A percentile compares a stretch with the other conserved stretches of the same genome.
Conservation (phyloP, 1,140 invertebrate species). For the Fopius arisanus region DNA sequence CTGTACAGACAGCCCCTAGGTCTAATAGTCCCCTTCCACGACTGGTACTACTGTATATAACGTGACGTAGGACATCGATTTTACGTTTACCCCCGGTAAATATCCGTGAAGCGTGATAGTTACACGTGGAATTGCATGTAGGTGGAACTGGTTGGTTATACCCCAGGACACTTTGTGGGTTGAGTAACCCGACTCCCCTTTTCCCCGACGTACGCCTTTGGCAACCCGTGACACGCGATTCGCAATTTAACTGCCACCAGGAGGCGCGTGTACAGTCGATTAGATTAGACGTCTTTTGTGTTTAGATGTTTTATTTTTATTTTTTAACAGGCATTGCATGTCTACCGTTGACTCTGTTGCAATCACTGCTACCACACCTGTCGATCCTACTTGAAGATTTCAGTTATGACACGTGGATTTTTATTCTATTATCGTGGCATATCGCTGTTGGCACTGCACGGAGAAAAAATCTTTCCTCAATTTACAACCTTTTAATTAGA, state of each 20-base stretch:
- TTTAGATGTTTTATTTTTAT: not conserved
- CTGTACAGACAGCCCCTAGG: not conserved
- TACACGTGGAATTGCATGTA: constrained; percentile 56
- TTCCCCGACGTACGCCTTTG: not conserved
- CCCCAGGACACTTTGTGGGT: constrained; percentile 7
- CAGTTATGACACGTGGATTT: not conserved
- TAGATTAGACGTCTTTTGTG: not conserved
- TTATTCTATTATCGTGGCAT: not conserved
- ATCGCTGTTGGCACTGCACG: no score
- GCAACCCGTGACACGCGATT: constrained; percentile 8
- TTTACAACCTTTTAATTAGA: no score
- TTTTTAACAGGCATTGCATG: not conserved
- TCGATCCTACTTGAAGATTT: not conserved
- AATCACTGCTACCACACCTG: not conserved
- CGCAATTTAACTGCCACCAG: constrained; percentile 14
- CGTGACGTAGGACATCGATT: constrained; percentile 53
- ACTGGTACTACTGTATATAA: not conserved
- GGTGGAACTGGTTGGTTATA: constrained; percentile 20
- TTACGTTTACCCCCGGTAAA: constrained; percentile 59
- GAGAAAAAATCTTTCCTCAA: no score
- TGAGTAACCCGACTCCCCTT: not conserved
- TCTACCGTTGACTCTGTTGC: not conserved
- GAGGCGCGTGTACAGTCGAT: not conserved
- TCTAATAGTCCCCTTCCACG: not conserved
- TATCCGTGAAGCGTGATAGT: constrained; percentile 61